Conservation (phyloP, 2,888 invertebrate species). For the Uropetala carovei region DNA sequence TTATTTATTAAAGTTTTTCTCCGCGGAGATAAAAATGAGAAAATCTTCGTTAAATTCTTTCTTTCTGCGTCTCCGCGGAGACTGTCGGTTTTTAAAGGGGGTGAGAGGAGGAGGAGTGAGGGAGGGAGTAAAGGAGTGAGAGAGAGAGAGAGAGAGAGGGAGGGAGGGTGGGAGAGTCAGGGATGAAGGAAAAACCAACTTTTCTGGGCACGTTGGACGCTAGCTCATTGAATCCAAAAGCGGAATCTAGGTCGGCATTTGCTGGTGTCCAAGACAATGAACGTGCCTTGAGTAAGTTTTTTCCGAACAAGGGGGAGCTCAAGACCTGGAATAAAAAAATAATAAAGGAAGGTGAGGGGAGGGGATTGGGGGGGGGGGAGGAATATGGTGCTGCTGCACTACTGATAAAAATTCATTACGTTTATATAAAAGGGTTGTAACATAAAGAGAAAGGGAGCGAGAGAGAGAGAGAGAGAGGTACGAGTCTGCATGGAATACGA, state of each 20-base stretch:
- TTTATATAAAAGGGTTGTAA: neutral
- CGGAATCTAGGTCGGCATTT: slow-evolving; percentile 54
- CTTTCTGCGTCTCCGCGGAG: neutral
- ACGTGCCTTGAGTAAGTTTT: slow-evolving; percentile 47
- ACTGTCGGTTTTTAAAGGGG: neutral
- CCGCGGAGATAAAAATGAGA: neutral
- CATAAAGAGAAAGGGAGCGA: neutral
- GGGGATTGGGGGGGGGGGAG: neutral
- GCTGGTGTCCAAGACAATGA: slow-evolving; percentile 57
- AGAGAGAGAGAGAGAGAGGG: no score
- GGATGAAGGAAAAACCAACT: slow-evolving; percentile 8
- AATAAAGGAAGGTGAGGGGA: slow-evolving; percentile 1
- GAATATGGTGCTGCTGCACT: neutral
- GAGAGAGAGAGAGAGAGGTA: neutral
- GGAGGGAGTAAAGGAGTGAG: no score
- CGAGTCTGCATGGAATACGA: neutral
- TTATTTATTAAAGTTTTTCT: no score
- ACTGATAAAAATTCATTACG: neutral
- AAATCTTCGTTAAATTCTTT: neutral
- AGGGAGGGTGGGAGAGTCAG: neutral
- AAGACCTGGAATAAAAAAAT: slow-evolving; percentile 24
- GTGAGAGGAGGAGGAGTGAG: no score
- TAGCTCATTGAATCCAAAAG: slow-evolving; percentile 49
- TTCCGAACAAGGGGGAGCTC: slow-evolving; percentile 1
- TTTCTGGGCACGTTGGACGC: slow-evolving; percentile 30